Conservation (phyloP, 2,113 vertebrate genomes). For the Donacobius atricapilla region DNA sequence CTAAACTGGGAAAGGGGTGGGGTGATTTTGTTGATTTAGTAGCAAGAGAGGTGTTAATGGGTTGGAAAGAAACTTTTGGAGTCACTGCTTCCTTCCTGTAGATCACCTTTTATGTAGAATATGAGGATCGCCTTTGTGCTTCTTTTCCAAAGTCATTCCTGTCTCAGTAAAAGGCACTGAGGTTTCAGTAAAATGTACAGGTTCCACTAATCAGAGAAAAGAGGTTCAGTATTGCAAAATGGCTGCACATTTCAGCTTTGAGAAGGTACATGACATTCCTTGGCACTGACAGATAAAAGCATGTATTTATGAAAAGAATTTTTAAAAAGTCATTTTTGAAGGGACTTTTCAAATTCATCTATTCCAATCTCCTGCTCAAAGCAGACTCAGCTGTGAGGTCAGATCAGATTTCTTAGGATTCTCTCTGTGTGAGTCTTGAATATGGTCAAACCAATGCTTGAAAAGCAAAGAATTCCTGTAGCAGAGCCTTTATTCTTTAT, state of each 20-base stretch:
- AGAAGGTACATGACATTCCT: neutral
- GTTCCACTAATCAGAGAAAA: neutral
- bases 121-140: neutral
- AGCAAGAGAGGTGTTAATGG: neutral
- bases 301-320: neutral
- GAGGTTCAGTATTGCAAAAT: neutral
- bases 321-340: neutral
- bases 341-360: neutral
- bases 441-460: neutral
- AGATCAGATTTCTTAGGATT: neutral
- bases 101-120: neutral
- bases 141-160: neutral
- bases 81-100: neutral
- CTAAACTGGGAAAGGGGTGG: neutral
- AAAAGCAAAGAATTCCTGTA: neutral
- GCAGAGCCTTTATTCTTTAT: neutral
- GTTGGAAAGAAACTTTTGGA: neutral
- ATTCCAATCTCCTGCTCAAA: neutral
- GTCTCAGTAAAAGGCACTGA: neutral
- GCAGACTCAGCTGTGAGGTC: neutral
- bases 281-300: neutral
- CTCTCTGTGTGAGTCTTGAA: neutral
- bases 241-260: neutral
- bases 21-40: neutral
- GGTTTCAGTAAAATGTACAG: neutral